These are phyloP conservation scores for Shinisaurus crocodilurus DNA, from an alignment of 2,113 vertebrate genomes.

Conservation along the genomic window DNA sequence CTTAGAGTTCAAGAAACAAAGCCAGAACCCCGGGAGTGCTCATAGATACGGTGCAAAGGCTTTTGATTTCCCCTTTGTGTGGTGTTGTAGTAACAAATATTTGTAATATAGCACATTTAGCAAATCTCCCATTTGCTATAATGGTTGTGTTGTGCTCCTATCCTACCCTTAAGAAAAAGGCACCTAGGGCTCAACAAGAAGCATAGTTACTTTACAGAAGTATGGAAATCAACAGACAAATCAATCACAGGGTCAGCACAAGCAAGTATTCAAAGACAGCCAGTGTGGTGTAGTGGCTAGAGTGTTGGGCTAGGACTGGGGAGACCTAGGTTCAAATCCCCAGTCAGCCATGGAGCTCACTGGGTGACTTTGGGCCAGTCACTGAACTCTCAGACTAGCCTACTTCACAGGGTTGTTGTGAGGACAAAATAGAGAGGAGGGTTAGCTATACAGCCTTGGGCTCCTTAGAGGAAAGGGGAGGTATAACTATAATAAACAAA, in stretches of 20 bases:
- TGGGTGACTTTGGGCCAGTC: too few relatives aligned
- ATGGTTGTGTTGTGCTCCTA: not conserved
- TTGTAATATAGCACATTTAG: constrained; percentile 5
- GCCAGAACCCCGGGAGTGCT: constrained; percentile 48
- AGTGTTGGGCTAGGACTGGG: too few relatives aligned
- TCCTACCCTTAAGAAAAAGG: fast-evolving
- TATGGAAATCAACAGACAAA: constrained; percentile 7
- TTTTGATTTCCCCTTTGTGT: constrained; percentile 11
- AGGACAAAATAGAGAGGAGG: too few relatives aligned
- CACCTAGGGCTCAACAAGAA: constrained; percentile 28
- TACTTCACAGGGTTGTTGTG: too few relatives aligned
- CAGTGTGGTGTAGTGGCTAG: too few relatives aligned
- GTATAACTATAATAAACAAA: not conserved
- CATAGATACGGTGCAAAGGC: constrained; percentile 40
- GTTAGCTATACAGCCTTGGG: too few relatives aligned
- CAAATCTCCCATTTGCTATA: not conserved
- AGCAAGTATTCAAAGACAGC: constrained; percentile 15
- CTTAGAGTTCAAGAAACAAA: constrained; percentile 69
- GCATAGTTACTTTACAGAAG: constrained; percentile 9
- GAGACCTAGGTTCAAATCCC: too few relatives aligned
- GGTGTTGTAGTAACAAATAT: not conserved
- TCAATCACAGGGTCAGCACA: constrained; percentile 7
- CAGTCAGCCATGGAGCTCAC: too few relatives aligned
- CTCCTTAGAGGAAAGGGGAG: too few relatives aligned
- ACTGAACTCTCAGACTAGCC: too few relatives aligned